Percentiles rank a stretch among this genome's conserved stretches.
These are phyloP conservation scores for Bugula neritina DNA, from an alignment of 2,888 invertebrate genomes.

Conservation along the genomic window DNA sequence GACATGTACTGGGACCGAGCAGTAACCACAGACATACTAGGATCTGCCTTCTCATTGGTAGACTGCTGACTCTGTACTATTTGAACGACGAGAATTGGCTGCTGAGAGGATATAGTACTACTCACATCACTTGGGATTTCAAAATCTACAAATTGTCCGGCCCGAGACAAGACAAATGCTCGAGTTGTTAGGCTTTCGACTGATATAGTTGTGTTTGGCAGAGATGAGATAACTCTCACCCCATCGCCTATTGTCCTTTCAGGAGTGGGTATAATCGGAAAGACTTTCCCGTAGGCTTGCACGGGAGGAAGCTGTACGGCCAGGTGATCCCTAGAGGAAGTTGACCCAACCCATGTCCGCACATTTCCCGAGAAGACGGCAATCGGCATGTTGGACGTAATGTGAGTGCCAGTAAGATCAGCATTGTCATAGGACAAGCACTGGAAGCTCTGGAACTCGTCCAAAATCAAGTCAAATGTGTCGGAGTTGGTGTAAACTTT, in stretches of 20 bases:
- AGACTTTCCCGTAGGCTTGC: conserved; percentile 15
- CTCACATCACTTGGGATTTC: neutral
- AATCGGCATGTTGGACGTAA: conserved; percentile 16
- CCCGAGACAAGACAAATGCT: neutral
- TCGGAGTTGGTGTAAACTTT: neutral
- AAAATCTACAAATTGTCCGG: conserved; percentile 5
- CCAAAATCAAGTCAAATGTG: neutral
- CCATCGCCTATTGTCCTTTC: neutral
- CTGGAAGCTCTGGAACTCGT: conserved; percentile 20
- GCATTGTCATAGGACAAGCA: conserved; percentile 1
- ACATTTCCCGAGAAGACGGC: conserved; percentile 25
- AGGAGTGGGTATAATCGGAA: conserved; percentile 21
- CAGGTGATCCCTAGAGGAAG: conserved; percentile 21
- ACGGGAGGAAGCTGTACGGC: conserved; percentile 15
- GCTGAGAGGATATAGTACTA: neutral
- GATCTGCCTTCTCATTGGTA: conserved; percentile 35
- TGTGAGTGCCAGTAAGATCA: conserved; percentile 25
- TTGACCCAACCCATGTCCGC: conserved; percentile 1
- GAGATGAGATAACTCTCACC: conserved; percentile 10
- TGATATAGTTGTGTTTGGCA: conserved; percentile 3
- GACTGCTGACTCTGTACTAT: conserved; percentile 21
- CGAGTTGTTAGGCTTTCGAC: neutral
- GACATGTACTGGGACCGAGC: conserved; percentile 35
- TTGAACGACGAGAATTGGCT: conserved; percentile 22
- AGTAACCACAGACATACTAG: conserved; percentile 37